These are phyloP conservation scores for Acleris emargana DNA, from an alignment of 2,888 invertebrate genomes.

Conservation along the genomic window DNA sequence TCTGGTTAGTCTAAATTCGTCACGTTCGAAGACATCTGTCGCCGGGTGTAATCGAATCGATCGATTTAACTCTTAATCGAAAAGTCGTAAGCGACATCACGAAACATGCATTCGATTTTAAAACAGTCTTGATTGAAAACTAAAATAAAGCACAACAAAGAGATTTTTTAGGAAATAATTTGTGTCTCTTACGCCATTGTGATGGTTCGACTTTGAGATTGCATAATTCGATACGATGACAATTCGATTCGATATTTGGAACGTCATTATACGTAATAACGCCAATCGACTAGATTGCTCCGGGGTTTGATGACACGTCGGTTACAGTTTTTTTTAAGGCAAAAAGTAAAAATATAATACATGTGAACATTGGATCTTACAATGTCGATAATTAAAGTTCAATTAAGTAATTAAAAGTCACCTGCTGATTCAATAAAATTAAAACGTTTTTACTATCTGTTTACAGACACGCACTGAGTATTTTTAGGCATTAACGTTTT, in stretches of 20 bases:
- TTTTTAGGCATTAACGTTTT: no score
- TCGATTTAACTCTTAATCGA: conserved; percentile 15
- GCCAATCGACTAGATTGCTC: conserved; percentile 66
- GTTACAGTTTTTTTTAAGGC: conserved; percentile 49
- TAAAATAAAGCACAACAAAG: background rate
- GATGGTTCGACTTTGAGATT: conserved; percentile 66
- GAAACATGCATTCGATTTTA: background rate
- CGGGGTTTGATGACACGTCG: conserved; percentile 69
- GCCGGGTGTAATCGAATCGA: conserved; percentile 72
- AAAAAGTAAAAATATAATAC: conserved; percentile 15
- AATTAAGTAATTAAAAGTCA: no score
- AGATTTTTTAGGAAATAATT: background rate
- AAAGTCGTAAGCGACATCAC: conserved; percentile 22
- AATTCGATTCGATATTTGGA: conserved; percentile 69
- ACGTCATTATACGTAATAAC: conserved; percentile 74
- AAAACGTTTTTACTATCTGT: no score
- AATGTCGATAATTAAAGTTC: background rate
- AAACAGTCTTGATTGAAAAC: background rate
- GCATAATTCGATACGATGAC: conserved; percentile 82
- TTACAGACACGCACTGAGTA: no score
- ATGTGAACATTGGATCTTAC: background rate
- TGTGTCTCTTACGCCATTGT: conserved; percentile 42
- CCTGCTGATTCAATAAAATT: no score
- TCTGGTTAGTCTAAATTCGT: conserved; percentile 78
- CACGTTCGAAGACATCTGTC: conserved; percentile 83